These are phyloP conservation scores for Agriopis marginaria DNA, from an alignment of 2,888 invertebrate genomes.

Conservation along the genomic window DNA sequence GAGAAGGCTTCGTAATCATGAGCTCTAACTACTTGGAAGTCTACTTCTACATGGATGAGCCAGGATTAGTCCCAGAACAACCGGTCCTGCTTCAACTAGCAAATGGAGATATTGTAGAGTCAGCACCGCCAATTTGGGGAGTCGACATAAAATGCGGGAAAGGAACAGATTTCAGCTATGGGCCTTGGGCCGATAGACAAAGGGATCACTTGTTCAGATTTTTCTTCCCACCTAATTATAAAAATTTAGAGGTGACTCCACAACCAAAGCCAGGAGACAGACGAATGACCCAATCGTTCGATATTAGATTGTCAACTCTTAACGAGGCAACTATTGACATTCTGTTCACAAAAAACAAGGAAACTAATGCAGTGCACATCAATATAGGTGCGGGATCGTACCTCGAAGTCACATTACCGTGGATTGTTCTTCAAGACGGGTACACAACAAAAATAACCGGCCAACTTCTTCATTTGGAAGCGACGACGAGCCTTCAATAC, in stretches of 20 bases:
- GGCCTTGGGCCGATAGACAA: slow-evolving; percentile 99
- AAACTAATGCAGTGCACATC: slow-evolving; percentile 98
- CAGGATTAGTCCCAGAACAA: slow-evolving; percentile 96
- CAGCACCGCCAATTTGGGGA: slow-evolving; percentile 97
- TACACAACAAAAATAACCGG: slow-evolving; percentile 97
- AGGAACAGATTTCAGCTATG: slow-evolving; percentile 98
- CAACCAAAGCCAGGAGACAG: slow-evolving; percentile 95
- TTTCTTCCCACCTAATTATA: slow-evolving; percentile 96
- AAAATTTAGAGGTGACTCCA: slow-evolving; percentile 92
- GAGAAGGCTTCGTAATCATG: slow-evolving; percentile 98
- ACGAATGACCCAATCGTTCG: slow-evolving; percentile 96
- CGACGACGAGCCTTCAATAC: slow-evolving; percentile 97
- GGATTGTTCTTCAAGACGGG: slow-evolving; percentile 95
- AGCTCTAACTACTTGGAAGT: slow-evolving; percentile 97
- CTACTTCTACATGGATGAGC: slow-evolving; percentile 99
- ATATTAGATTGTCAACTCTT: slow-evolving; percentile 95
- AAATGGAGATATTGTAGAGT: slow-evolving; percentile 97
- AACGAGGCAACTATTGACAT: slow-evolving; percentile 98
- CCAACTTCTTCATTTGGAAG: slow-evolving; percentile 96
- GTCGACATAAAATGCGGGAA: slow-evolving; percentile 98
- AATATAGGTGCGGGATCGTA: slow-evolving; percentile 98
- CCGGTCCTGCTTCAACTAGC: slow-evolving; percentile 95
- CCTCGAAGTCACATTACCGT: slow-evolving; percentile 98
- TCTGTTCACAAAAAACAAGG: slow-evolving; percentile 96
- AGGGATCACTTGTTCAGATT: slow-evolving; percentile 97